A percentile compares a stretch with the other conserved stretches of the same genome.
phyloP scores from a whole-genome alignment of 35 echinoderm and acorn worm genomes.

The Apostichopus californicus region DNA sequence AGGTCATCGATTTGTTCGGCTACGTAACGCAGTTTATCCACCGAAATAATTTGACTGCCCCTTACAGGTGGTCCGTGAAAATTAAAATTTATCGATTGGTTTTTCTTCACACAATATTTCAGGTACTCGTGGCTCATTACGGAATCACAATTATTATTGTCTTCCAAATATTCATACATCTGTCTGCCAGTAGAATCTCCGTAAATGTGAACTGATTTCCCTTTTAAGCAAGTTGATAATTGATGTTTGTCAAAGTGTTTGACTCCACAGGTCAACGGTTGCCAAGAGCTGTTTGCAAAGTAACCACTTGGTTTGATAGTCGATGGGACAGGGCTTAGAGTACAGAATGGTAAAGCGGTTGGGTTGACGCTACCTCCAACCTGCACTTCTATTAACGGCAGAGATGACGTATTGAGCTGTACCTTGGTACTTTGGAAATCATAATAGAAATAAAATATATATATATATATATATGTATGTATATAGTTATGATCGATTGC shows the following conservation, averaged over 20 bases:
- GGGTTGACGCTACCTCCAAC: neutral
- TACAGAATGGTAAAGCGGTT: slow-evolving; percentile 1
- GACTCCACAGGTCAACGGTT: neutral
- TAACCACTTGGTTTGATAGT: slow-evolving; percentile 6
- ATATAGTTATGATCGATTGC: too few relatives aligned
- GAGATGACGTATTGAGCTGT: neutral
- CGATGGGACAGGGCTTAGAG: neutral
- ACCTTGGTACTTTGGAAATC: slow-evolving; percentile 1
- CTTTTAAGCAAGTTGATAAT: neutral
- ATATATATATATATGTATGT: too few relatives aligned
- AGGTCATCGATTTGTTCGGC: slow-evolving; percentile 11
- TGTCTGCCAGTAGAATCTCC: slow-evolving; percentile 17
- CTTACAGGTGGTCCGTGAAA: slow-evolving; percentile 26
- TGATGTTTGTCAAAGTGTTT: neutral
- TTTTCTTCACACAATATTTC: neutral
- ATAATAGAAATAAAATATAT: too few relatives aligned
- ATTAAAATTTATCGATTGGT: neutral
- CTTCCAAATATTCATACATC: slow-evolving; percentile 1
- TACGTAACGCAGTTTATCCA: slow-evolving; percentile 8
- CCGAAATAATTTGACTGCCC: neutral
- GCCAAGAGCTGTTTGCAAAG: neutral
- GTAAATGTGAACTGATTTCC: neutral
- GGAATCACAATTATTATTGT: neutral
- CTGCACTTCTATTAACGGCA: neutral
- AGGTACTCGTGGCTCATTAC: neutral